phyloP scores from a whole-genome alignment of 2,113 vertebrate genomes.

The human (Homo sapiens) region DNA sequence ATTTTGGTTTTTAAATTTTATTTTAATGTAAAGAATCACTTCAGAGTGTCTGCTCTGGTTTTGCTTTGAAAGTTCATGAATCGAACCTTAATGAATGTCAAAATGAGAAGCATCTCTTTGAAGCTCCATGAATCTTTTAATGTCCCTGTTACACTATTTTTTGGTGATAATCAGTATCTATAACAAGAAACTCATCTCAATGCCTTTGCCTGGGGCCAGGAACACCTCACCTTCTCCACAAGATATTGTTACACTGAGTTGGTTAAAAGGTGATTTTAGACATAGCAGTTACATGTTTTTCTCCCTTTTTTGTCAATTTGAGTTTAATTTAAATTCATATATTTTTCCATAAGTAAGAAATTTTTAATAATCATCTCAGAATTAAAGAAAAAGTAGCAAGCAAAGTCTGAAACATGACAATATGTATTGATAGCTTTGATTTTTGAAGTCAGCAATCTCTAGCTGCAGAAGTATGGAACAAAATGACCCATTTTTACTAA shows the following conservation, averaged over 20 bases:
- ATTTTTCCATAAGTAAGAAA: neutral
- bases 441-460: neutral
- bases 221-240: neutral
- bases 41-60: neutral
- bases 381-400: neutral
- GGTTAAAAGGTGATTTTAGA: neutral
- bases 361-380: neutral
- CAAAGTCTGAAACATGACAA: neutral
- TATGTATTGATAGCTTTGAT: neutral
- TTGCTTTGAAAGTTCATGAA: constrained; percentile 47
- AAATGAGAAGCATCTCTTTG: constrained; percentile 34
- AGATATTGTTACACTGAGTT: neutral
- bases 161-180: constrained; percentile 23
- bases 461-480: neutral
- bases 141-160: constrained; percentile 18
- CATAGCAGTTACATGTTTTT: neutral
- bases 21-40: neutral
- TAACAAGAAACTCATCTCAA: constrained; percentile 50
- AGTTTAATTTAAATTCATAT: neutral
- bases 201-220: neutral
- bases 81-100: constrained; percentile 51
- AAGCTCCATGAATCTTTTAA: constrained; percentile 63
- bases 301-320: neutral
- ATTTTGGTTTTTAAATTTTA: neutral
- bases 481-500: neutral